Evolutionary conservation across 64 coral and sea anemone genomes (phyloP), one percentile per base, ranked within the genome.

Genomic region (Pocillopora damicornis): DNA sequence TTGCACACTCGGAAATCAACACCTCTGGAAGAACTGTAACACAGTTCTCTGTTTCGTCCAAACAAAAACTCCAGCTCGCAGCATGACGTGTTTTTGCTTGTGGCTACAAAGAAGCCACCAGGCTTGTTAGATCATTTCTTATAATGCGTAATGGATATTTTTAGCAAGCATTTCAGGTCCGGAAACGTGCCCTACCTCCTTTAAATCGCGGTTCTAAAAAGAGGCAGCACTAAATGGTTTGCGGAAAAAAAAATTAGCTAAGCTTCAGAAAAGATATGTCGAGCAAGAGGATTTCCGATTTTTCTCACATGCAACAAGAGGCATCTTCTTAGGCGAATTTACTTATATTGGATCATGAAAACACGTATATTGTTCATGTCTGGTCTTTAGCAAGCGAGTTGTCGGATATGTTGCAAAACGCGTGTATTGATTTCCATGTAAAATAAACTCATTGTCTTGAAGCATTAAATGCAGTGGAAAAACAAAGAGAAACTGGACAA

Each of bases 1-100:
- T 51, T 51, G 42, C 7, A 71, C 18, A 58, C 65, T 16, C 16
- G 65, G 81, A 73, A 79, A 85, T 72, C 81, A 83, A 67, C 62
- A 83, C 38, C 25, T 15, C 1, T 59, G 8, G 26, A 25, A 14
- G 45, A 73, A 26, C 16, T 73, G 45, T 15, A 85, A 85, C 65
- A 85, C 71, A 65, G 20, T 51, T 85, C 45, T 38, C 72, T 58
- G 25, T 57, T 1, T 69, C 57, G 69, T 23, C 45, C 37, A 36
- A 15, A 77, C 20, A 22, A 56, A 51, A 12, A 20, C 37, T 51
- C 18, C 42, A 56, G 56, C 17, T 22, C 75, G 17, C 75, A 9
- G 16, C 75, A 57, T 77, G 75, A 77, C 37, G 75, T 77, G 18
- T 20, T 77, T 56, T 18, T 77, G 10, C 75, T 25, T 23, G 4